These are phyloP conservation scores for Halocaridina rubra DNA, from an alignment of 2,888 invertebrate species.

Conservation along the genomic window DNA sequence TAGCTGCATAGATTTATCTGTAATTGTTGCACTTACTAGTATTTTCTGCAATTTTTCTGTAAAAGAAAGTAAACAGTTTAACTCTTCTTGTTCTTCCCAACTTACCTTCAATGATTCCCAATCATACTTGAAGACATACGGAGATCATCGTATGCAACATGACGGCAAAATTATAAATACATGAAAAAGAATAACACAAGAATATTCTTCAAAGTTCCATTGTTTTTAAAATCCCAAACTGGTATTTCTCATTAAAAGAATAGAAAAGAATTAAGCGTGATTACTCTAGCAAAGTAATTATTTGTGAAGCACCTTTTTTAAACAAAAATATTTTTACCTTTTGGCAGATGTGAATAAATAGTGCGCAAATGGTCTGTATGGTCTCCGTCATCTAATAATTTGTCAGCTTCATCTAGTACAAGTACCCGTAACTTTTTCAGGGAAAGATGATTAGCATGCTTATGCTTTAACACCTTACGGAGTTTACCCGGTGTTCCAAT, in stretches of 20 bases:
- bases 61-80: background rate
- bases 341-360: slow-evolving; percentile 18
- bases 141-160: too few species aligned
- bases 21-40: slow-evolving; percentile 43
- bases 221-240: too few species aligned
- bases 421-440: slow-evolving; percentile 17
- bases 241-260: too few species aligned
- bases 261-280: too few species aligned
- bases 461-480: background rate
- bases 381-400: slow-evolving; percentile 19
- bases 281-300: too few species aligned
- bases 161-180: too few species aligned
- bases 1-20: slow-evolving; percentile 1
- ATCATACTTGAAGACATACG: too few species aligned
- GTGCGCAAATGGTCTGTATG: slow-evolving; percentile 23
- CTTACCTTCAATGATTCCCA: background rate
- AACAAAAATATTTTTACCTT: background rate
- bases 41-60: slow-evolving; percentile 47
- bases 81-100: too few species aligned
- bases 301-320: too few species aligned
- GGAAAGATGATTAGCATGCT: background rate
- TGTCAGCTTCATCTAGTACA: slow-evolving; percentile 45
- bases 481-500: slow-evolving; percentile 39
- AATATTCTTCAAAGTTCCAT: too few species aligned
- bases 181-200: too few species aligned